Base-by-base conservation (phyloP, 2,797 vertebrate species). In the Halcyon chelicuti region DNA sequence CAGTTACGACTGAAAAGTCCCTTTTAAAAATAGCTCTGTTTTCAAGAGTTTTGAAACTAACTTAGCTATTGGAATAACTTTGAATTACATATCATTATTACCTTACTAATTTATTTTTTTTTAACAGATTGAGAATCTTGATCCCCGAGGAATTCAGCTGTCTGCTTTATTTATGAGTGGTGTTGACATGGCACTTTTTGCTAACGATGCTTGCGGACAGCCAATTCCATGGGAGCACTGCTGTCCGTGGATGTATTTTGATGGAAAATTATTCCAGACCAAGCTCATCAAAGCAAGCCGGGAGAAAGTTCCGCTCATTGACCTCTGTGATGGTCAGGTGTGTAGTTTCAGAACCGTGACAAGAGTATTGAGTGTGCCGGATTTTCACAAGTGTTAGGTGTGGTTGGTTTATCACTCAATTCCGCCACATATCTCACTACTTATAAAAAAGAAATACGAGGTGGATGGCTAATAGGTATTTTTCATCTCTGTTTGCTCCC, bases 311-410 rank as follows among this genome's bases (percentile, higher is more conserved):
- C 99, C 98, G 33, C 99, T 99, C 97, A 99, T 99, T 96, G 99
- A 99, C 99, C 99, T 99, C 99, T 99, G 99, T 99, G 99, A 99
- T 94, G 99, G 99, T 99, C 99, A 99, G 99, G 99, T 99, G 98
- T 60, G 98, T 96, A 73, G 52, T 21, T 10, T 19, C 47, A 73
- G 66, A 60, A 29, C 26, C 4, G 9, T 21, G 29, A 5, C 25
- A 18, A 18, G 25, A 35, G 52, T 8, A 9, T 33, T 29, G 7
- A 3, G 3, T 10, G 14, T 29, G 15, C 63, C 35, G 26, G 6
- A 16, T 37, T 54, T 42, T 57, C 15, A 19, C 17, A n/a, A 10
- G 19, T 23, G 5, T 42, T 44, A 22, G 35, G 0, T 57, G 35
- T 44, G 20, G 3, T 47, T 31, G 33, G 6, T 33, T 37, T 49